Conservation (phyloP, 92 coral and sea anemone species). For the Micromussa lordhowensis region DNA sequence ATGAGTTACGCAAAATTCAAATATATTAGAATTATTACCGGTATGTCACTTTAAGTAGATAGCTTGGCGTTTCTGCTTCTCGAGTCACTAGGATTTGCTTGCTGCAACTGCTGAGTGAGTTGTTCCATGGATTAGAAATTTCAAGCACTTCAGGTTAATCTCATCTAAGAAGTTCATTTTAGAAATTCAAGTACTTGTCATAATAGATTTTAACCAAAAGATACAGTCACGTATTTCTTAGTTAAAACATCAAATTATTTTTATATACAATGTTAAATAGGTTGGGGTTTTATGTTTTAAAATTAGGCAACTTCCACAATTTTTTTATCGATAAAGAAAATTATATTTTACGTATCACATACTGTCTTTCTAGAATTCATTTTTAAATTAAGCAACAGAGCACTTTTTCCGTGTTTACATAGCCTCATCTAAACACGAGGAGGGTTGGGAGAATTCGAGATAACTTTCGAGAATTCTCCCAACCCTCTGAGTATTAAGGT, state of each 20-base stretch:
- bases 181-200: neutral
- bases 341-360: too few relatives aligned
- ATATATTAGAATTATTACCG: neutral
- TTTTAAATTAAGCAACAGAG: too few relatives aligned
- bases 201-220: neutral
- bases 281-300: neutral
- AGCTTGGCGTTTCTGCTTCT: neutral
- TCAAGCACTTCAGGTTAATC: neutral
- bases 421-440: too few relatives aligned
- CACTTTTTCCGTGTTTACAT: too few relatives aligned
- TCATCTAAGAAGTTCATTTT: neutral
- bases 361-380: too few relatives aligned
- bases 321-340: too few relatives aligned
- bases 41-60: neutral
- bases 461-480: too few relatives aligned
- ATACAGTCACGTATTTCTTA: neutral
- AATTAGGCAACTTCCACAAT: too few relatives aligned
- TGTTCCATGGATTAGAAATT: neutral
- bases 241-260: constrained; percentile 5
- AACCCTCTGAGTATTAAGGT: too few relatives aligned
- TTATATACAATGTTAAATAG: neutral
- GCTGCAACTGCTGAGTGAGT: neutral
- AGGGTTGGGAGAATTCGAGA: too few relatives aligned
- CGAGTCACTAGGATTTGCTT: neutral
- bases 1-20: neutral